Evolutionary conservation across 2,888 invertebrate species (phyloP), one percentile per base, ranked within the genome.

Genomic region (Cheilosia vulpina): DNA sequence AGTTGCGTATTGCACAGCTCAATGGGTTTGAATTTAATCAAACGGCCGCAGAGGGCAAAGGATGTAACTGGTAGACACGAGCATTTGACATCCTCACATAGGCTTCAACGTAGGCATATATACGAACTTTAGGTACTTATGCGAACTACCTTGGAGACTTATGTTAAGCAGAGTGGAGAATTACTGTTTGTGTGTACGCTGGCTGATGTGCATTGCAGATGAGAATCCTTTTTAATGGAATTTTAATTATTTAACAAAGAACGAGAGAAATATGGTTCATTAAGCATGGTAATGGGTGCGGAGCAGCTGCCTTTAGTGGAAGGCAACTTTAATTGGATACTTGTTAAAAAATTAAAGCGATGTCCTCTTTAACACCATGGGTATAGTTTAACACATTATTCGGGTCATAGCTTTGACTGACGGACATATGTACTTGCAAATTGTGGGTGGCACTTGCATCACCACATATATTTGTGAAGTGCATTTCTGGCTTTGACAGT

Each of bases 221-320:
- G 73, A 53, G 60, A 65, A 76, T 76, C 60, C 34, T 55, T 75
- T 85, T 79, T 85, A 80, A 85, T 85, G 84, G 75, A 85, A 85
- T 85, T 85, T 85, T 80, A 85, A 85, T 85, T 85, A 85, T 85
- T 85, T 76, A 85, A 85, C 80, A 85, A 85, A 71, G 68, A 60
- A 63, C 41, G 31, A 76, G 75, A 47, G 69, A 66, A 72, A 85
- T 79, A 62, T 71, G 75, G 55, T 66, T 85, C 84, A 85, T 85
- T 75, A 85, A 84, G 76, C 53, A 34, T 41, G 50, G 24, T 69
- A 66, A 78, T 78, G 66, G 66, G 31, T 34, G 60, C 60, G 53
- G 21, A 47, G 50, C 47, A 50, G 60, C 45, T 65, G 41, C 24
- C 66, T 68, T 71, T 52, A 41, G 77, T 31, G 47, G 55, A 34